A percentile compares a stretch with the other conserved stretches of the same genome.
phyloP scores from a whole-genome alignment of 2,797 vertebrate genomes.

The Xerus rutilus region DNA sequence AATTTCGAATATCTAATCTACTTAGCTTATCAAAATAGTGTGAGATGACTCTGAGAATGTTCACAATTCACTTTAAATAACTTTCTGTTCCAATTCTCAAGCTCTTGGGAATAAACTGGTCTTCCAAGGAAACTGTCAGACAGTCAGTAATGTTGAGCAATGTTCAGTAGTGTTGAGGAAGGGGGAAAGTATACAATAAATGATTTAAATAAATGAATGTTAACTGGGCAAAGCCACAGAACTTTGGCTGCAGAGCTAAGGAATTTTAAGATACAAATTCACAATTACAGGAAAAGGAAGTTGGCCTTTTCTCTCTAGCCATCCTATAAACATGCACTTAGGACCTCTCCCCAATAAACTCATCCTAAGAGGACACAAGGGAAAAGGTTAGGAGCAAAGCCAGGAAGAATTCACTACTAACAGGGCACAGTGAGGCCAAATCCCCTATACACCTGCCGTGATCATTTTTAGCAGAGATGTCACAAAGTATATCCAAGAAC shows the following conservation, averaged over 20 bases:
- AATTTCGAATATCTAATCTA: slow-evolving; percentile 73
- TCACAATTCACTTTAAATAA: slow-evolving; percentile 54
- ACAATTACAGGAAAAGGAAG: neutral
- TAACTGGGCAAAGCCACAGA: neutral
- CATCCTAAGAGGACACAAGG: neutral
- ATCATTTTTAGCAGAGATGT: neutral
- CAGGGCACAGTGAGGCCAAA: neutral
- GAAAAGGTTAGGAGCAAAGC: neutral
- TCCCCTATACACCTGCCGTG: neutral
- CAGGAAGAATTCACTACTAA: neutral
- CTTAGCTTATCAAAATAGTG: slow-evolving; percentile 49
- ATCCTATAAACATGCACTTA: neutral
- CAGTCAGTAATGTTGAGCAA: neutral
- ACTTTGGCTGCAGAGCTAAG: neutral
- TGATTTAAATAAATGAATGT: slow-evolving; percentile 11
- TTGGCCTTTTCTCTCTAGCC: neutral
- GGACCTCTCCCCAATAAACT: neutral
- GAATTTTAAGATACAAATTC: neutral
- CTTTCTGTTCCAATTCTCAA: slow-evolving; percentile 5
- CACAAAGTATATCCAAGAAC: slow-evolving; percentile 3
- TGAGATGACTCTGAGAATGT: slow-evolving; percentile 50
- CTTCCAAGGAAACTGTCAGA: neutral
- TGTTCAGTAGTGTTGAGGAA: neutral
- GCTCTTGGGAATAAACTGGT: slow-evolving; percentile 39
- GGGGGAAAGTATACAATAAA: neutral